Conservation (phyloP, 2,113 vertebrate genomes). For the Sinocyclocheilus rhinocerous region DNA sequence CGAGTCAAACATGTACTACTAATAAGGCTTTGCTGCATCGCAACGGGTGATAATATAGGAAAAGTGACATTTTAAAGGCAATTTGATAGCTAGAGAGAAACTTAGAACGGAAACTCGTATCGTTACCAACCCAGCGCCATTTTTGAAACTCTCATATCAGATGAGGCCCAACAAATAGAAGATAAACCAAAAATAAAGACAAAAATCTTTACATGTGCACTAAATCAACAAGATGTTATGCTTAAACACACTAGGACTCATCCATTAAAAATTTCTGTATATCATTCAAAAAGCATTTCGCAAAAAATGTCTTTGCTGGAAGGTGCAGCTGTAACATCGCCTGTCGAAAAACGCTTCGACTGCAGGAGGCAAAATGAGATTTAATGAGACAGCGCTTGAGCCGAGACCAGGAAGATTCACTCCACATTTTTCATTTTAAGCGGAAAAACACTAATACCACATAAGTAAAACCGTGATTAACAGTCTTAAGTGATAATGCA, state of each 20-base stretch:
- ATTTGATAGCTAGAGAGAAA: constrained; percentile 1
- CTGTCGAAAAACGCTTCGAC: constrained; percentile 51
- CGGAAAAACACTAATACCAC: constrained; percentile 45
- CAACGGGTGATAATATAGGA: background rate
- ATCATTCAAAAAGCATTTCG: background rate
- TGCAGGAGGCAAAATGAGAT: constrained; percentile 53
- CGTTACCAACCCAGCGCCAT: background rate
- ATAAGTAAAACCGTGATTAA: constrained; percentile 39
- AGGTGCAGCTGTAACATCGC: background rate
- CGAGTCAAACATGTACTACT: constrained; percentile 4
- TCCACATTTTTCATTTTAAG: background rate
- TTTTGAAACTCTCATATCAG: background rate
- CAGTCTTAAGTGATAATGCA: constrained; percentile 33
- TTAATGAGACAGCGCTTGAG: constrained; percentile 21
- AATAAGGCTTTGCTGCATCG: constrained; percentile 2
- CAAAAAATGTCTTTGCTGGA: constrained; percentile 1
- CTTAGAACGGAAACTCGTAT: background rate
- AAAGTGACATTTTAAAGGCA: background rate
- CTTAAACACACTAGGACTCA: background rate
- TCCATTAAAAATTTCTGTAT: background rate
- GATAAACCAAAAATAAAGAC: background rate
- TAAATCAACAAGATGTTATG: background rate
- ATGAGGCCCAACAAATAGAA: background rate
- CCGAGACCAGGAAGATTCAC: constrained; percentile 39
- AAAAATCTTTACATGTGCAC: background rate